These are phyloP conservation scores for Trichopoda pennipes DNA, from an alignment of 2,888 invertebrate genomes.

Conservation along the genomic window DNA sequence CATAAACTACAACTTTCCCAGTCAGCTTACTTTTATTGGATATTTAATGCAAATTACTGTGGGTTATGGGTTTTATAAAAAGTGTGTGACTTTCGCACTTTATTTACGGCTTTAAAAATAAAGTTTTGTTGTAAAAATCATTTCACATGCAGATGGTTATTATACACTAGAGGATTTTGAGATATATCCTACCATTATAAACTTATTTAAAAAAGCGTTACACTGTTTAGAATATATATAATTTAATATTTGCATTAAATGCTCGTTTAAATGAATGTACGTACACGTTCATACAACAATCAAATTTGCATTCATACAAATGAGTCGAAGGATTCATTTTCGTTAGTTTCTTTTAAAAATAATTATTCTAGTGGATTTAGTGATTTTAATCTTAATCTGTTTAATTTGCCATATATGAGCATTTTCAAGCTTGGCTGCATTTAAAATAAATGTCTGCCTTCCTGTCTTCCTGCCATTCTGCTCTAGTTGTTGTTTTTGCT, in stretches of 20 bases:
- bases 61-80: too few relatives aligned
- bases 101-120: too few relatives aligned
- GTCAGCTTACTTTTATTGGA: too few relatives aligned
- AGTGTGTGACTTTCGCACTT: too few relatives aligned
- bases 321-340: conserved; percentile 44
- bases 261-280: background rate
- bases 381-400: conserved; percentile 68
- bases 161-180: too few relatives aligned
- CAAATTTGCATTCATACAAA: conserved; percentile 40
- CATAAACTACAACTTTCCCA: too few relatives aligned
- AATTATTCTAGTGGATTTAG: conserved; percentile 67
- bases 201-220: background rate
- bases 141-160: too few relatives aligned
- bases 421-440: conserved; percentile 65
- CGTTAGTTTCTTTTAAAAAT: conserved; percentile 64
- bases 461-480: conserved; percentile 20
- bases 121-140: too few relatives aligned
- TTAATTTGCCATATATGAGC: conserved; percentile 69
- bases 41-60: too few relatives aligned
- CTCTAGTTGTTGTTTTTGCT: background rate
- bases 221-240: conserved; percentile 34
- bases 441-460: conserved; percentile 60
- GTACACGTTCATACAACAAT: conserved; percentile 7
- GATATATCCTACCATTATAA: background rate
- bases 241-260: conserved; percentile 34